Conservation (phyloP, 2,113 vertebrate species). For the Tetrao urogallus region DNA sequence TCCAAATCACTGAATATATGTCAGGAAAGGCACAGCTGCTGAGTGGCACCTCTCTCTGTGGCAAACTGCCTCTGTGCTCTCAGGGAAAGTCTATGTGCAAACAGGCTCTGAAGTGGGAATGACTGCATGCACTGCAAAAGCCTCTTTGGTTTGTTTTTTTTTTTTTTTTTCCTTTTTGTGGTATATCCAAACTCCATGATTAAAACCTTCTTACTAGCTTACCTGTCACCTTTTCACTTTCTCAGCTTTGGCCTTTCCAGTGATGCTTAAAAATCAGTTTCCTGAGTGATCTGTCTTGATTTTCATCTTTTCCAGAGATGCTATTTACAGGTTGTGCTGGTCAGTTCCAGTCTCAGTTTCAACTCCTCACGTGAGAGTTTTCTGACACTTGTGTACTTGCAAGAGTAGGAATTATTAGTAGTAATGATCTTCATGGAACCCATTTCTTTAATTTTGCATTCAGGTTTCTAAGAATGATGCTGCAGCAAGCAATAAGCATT, state of each 20-base stretch:
- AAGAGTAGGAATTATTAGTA: background rate
- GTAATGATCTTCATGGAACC: background rate
- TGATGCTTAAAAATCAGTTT: background rate
- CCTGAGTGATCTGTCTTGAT: background rate
- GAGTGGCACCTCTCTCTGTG: background rate
- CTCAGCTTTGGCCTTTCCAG: background rate
- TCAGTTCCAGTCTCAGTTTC: background rate
- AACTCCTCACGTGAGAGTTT: background rate
- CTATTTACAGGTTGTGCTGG: background rate
- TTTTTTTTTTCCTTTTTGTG: background rate
- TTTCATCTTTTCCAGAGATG: background rate
- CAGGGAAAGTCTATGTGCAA: background rate
- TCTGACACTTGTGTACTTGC: background rate
- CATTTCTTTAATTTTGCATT: background rate
- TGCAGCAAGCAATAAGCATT: background rate
- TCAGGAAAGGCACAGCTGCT: conserved; percentile 30
- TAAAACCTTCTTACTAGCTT: background rate
- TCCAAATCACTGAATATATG: background rate
- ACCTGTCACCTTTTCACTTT: background rate
- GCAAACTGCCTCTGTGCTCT: conserved; percentile 15
- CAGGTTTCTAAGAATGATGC: background rate
- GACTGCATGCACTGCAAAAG: background rate
- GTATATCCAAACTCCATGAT: background rate
- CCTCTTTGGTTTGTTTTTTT: background rate
- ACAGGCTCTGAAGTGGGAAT: background rate